Evolutionary conservation across 2,797 vertebrate genomes (phyloP), one percentile per base, ranked within the genome.

Genomic region (Notolepis coatsorum): DNA sequence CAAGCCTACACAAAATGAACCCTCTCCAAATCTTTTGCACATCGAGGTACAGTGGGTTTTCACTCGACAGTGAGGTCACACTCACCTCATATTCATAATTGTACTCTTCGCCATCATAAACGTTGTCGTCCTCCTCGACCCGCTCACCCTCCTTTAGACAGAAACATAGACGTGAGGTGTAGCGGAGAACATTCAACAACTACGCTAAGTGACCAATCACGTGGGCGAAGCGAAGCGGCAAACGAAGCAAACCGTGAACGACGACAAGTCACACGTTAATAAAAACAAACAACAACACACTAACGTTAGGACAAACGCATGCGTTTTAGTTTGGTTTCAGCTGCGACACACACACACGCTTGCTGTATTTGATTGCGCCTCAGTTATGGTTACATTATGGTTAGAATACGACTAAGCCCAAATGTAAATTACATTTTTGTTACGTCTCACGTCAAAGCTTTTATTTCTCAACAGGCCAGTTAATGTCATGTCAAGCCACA

Each of bases 21-120:
- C 12, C 20, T n/a, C 33, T 13, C 10, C 31, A n/a, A 37, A n/a
- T n/a, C n/a, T n/a, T n/a, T 23, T 10, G 25, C 10, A 47, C 13
- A 15, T 12, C 13, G 8, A 23, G 20, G 10, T 12, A 37, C 15
- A 17, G 24, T 23, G 10, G 37, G 12, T 47, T 25, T 37, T 9
- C 37, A 27, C 24, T 27, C 8, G 7, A 3, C 4, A 39, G 51
- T 38, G 21, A 27, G 23, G 7, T 39, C n/a, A n/a, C n/a, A 39
- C 82, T 82, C 78, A 93, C 93, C 90, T 91, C 87, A 3, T 91
- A 89, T 37, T 91, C 87, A 76, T 88, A 77, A 58, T 57, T 72
- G 79, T 88, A 80, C 31, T 87, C 88, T 66, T 86, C 87, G 2
- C 30, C 55, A 0, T 84, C 51, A 65, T 86, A 69, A 65, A 72